Evolutionary conservation across 2,113 vertebrate species (phyloP).

Genomic region (Cheilinus undulatus): DNA sequence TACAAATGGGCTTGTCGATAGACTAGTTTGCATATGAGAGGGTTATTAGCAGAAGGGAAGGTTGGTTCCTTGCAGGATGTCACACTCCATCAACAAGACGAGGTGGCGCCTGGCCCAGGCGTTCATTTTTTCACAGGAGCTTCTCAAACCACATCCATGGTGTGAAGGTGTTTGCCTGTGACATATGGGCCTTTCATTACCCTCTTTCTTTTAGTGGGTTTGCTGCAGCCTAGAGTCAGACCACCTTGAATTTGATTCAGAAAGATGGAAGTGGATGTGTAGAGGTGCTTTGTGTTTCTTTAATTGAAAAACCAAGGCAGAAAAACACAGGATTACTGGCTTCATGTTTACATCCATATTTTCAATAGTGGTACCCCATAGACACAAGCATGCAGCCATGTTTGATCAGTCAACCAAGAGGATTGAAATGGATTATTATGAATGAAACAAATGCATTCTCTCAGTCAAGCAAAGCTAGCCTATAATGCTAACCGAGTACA

Average conservation of each 20-base stretch:
- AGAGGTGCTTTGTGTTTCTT: background rate
- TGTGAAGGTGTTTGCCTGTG: slow-evolving; percentile 41
- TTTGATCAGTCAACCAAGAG: slow-evolving; percentile 36
- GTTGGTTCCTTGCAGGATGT: slow-evolving; percentile 48
- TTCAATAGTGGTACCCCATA: background rate
- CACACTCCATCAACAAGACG: slow-evolving; percentile 54
- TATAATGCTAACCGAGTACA: slow-evolving; percentile 19
- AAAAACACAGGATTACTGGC: background rate
- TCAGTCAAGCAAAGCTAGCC: slow-evolving; percentile 1
- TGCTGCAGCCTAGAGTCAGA: slow-evolving; percentile 38
- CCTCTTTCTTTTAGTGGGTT: slow-evolving; percentile 18
- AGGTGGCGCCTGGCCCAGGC: slow-evolving; percentile 39
- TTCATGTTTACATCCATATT: background rate
- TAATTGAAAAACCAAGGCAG: background rate
- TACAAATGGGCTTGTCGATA: slow-evolving; percentile 53
- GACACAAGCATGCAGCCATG: slow-evolving; percentile 7
- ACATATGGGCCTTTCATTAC: slow-evolving; percentile 60
- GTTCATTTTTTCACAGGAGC: slow-evolving; percentile 34
- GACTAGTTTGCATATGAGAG: slow-evolving; percentile 46
- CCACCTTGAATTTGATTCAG: slow-evolving; percentile 29
- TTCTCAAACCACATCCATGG: slow-evolving; percentile 27
- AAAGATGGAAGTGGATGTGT: slow-evolving; percentile 15
- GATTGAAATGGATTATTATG: slow-evolving; percentile 19
- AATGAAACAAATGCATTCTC: slow-evolving; percentile 21
- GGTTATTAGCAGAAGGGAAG: slow-evolving; percentile 47